Conservation (phyloP, 2,888 invertebrate species). For the Bibio marci region DNA sequence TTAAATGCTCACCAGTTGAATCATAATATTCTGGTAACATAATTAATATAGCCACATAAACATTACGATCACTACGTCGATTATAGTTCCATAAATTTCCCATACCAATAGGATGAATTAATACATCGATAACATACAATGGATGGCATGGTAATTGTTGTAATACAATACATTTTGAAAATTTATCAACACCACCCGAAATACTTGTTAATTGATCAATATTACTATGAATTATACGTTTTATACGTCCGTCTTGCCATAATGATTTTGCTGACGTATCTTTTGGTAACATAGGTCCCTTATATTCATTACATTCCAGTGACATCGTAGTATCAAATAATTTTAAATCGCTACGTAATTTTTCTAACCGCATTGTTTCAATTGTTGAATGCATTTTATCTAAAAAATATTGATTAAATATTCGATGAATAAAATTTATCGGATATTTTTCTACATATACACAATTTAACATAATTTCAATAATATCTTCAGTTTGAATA, state of each 20-base stretch:
- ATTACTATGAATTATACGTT: constrained; percentile 32
- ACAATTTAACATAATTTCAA: constrained; percentile 44
- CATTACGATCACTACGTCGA: constrained; percentile 27
- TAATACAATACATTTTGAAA: constrained; percentile 34
- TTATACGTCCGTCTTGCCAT: constrained; percentile 35
- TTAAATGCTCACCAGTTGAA: constrained; percentile 33
- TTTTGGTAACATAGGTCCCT: constrained; percentile 37
- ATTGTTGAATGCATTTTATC: constrained; percentile 31
- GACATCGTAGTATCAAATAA: constrained; percentile 46
- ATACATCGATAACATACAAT: constrained; percentile 40
- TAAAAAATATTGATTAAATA: constrained; percentile 43
- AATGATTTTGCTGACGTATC: constrained; percentile 34
- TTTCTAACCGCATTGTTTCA: constrained; percentile 27
- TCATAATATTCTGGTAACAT: constrained; percentile 49
- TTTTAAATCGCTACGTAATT: constrained; percentile 35
- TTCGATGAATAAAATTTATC: constrained; percentile 35
- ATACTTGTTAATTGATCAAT: constrained; percentile 28
- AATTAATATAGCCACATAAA: constrained; percentile 39
- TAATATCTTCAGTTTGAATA: constrained; percentile 36
- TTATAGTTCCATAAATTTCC: constrained; percentile 31
- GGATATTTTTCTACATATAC: constrained; percentile 45
- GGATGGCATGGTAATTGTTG: constrained; percentile 37
- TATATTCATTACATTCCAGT: constrained; percentile 40
- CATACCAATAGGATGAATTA: constrained; percentile 35
- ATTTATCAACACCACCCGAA: constrained; percentile 30